Percentiles rank a stretch among this genome's conserved stretches.
Conservation (phyloP, 2,888 invertebrate species). For the Notodonta dromedarius region DNA sequence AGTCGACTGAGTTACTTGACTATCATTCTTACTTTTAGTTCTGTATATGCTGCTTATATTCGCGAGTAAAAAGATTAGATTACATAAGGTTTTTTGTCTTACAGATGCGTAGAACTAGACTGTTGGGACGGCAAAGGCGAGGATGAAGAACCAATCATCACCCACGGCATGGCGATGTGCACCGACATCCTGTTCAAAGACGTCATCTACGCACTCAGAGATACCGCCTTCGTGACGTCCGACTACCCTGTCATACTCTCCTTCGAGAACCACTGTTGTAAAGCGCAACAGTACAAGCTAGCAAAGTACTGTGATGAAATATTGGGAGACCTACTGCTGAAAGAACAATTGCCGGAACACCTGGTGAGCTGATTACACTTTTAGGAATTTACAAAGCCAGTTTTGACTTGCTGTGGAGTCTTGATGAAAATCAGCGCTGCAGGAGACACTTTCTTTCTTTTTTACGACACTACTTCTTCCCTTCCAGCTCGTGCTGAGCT, state of each 20-base stretch:
- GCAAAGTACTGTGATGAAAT: conserved; percentile 99
- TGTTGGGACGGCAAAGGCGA: conserved; percentile 99
- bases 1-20: too few relatives aligned
- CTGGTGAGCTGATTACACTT: conserved; percentile 85
- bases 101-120: conserved; percentile 97
- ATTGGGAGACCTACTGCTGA: conserved; percentile 94
- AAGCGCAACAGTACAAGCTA: conserved; percentile 98
- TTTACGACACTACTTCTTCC: too few relatives aligned
- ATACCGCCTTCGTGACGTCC: conserved; percentile 99
- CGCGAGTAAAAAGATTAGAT: too few relatives aligned
- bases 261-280: conserved; percentile 99
- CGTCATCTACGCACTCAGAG: conserved; percentile 98
- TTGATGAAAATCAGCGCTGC: too few relatives aligned
- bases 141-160: conserved; percentile 99
- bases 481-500: too few relatives aligned
- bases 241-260: conserved; percentile 99
- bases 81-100: background rate
- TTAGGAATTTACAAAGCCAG: too few relatives aligned
- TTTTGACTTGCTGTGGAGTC: too few relatives aligned
- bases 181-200: conserved; percentile 99
- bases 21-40: too few relatives aligned
- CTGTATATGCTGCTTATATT: too few relatives aligned
- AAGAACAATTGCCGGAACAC: conserved; percentile 93
- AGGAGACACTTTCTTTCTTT: too few relatives aligned
- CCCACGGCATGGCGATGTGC: conserved; percentile 99